A percentile compares a stretch with the other conserved stretches of the same genome.
These are phyloP conservation scores for Porites lutea DNA, from an alignment of 64 coral and sea anemone genomes.

Conservation along the genomic window DNA sequence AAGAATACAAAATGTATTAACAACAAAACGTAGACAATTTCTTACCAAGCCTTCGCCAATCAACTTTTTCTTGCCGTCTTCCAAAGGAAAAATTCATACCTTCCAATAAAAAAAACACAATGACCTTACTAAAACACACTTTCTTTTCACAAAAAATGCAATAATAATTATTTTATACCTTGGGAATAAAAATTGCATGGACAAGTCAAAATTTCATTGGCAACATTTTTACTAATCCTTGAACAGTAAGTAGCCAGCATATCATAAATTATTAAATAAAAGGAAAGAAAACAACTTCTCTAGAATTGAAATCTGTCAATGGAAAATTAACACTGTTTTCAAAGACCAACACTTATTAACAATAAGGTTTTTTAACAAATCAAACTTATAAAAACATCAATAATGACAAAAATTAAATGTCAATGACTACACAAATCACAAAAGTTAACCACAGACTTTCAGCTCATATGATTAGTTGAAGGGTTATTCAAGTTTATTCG, in stretches of 20 bases:
- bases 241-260: neutral
- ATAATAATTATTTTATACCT: neutral
- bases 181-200: too few species aligned
- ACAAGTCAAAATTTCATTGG: neutral
- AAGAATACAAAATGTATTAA: neutral
- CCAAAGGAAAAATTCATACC: constrained; percentile 95
- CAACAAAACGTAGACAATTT: neutral
- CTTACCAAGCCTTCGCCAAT: constrained; percentile 92
- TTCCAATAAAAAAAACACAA: neutral
- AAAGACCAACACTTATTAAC: too few species aligned
- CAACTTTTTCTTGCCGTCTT: constrained; percentile 82
- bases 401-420: too few species aligned
- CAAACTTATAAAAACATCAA: too few species aligned
- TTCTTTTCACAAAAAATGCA: neutral
- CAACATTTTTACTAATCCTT: neutral
- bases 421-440: too few species aligned
- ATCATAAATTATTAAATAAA: neutral
- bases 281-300: too few species aligned
- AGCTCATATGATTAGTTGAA: too few species aligned
- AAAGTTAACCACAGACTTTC: too few species aligned
- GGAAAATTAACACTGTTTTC: too few species aligned
- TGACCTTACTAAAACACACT: too few species aligned
- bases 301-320: neutral
- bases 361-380: too few species aligned
- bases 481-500: too few species aligned